Conservation (phyloP, 2,797 vertebrate species). For the Onychomys arenicola region DNA sequence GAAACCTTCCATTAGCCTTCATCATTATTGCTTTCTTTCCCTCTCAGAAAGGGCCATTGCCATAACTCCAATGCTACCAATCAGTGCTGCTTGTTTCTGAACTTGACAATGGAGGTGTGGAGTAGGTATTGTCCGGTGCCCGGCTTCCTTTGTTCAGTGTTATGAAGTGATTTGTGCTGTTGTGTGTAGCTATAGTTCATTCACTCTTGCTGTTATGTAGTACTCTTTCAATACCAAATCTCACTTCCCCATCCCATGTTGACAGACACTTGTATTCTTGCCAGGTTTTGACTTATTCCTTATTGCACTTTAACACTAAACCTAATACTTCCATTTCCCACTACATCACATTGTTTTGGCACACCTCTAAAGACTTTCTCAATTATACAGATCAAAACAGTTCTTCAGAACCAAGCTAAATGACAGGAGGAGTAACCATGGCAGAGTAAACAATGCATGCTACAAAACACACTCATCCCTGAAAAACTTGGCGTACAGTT, state of each 20-base stretch:
- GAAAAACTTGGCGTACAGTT: neutral
- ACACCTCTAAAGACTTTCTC: neutral
- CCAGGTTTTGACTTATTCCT: neutral
- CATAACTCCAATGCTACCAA: neutral
- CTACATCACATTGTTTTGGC: neutral
- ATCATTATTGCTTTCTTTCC: neutral
- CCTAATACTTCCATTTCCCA: neutral
- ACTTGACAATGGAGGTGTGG: conserved; percentile 4
- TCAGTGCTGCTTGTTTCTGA: conserved; percentile 7
- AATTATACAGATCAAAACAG: conserved; percentile 29
- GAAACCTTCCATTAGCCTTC: neutral
- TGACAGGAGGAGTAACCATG: neutral
- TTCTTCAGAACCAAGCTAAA: conserved; percentile 45
- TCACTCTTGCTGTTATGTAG: neutral
- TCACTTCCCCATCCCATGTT: neutral
- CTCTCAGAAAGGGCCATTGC: neutral
- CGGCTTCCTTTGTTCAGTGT: conserved; percentile 4
- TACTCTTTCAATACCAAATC: neutral
- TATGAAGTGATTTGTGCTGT: conserved; percentile 52
- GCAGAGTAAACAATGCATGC: neutral
- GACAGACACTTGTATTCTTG: neutral
- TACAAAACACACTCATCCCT: neutral
- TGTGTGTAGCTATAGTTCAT: neutral
- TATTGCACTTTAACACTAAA: neutral
- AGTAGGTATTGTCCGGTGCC: conserved; percentile 29